Evolutionary conservation across 92 coral and sea anemone species (phyloP), one percentile per base, ranked within the genome.

Genomic region (Siderastrea radians): DNA sequence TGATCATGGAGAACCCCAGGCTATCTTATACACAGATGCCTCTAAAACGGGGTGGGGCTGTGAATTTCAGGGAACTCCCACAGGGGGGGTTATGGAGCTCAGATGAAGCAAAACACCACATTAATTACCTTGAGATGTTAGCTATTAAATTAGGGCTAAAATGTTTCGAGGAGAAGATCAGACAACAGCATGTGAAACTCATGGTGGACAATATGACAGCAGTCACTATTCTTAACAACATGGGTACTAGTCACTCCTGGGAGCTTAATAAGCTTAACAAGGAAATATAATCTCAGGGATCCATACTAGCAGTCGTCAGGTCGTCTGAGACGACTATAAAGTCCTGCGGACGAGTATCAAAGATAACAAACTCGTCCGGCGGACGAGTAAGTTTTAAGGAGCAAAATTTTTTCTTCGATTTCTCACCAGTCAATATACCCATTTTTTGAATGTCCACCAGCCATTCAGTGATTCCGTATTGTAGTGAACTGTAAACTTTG

Each of bases 201-300:
- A 48, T 60, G 82, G 82, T 49, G 71, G 92, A 88, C 65, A 83
- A 88, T 69, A 87, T 80, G n/a, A 82, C 94, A 58, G 90, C 92
- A 43, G 87, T 92, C 61, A 38, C 83, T 3, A 64, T 75, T 14
- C 61, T 87, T 7, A 87, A 91, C 77, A 63, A 87, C 68, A 87
- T 91, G 94, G 94, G 92, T 26, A 87, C 91, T 38, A 91, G 88
- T 82, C 91, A 86, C 87, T 87, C 94, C 47, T 71, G 62, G 48
- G 13, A 52, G 15, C 72, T 78, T 53, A 87, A 91, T 75, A 59
- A 43, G 47, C 71, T 87, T 9, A 85, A 57, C 46, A 87, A 87
- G 60, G 51, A 75, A 19, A 78, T n/a, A n/a, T n/a, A n/a, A n/a
- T n/a, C n/a, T n/a, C n/a, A n/a, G n/a, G n/a, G n/a, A n/a, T n/a